A percentile compares a stretch with the other conserved stretches of the same genome.
Evolutionary conservation across 2,797 vertebrate species (phyloP).

Genomic region (Botia almorhae): DNA sequence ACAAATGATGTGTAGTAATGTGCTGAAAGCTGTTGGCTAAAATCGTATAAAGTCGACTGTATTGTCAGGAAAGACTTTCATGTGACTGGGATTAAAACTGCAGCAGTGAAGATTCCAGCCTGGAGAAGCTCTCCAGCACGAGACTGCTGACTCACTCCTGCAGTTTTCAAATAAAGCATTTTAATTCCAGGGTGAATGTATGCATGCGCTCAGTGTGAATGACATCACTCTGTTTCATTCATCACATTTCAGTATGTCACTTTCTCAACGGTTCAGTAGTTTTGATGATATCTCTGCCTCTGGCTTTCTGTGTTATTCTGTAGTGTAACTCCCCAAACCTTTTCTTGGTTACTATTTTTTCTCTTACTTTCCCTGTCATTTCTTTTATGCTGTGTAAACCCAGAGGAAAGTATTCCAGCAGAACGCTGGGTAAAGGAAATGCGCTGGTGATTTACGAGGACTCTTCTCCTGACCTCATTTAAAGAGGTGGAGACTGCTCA

Average conservation of each 20-base stretch:
- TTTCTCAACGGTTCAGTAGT: neutral
- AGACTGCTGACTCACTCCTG: neutral
- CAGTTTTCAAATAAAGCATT: neutral
- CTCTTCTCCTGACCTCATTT: slow-evolving; percentile 56
- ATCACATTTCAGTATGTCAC: neutral
- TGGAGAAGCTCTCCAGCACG: neutral
- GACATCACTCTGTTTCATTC: neutral
- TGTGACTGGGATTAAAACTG: slow-evolving; percentile 67
- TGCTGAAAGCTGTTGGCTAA: neutral
- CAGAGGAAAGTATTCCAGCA: neutral
- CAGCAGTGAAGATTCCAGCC: slow-evolving; percentile 24
- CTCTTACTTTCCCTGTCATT: neutral
- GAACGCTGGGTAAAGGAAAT: slow-evolving; percentile 59
- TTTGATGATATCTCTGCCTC: neutral
- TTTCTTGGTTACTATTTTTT: neutral
- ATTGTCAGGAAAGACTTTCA: slow-evolving; percentile 41
- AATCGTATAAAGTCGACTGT: neutral
- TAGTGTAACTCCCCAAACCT: neutral
- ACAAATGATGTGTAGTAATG: neutral
- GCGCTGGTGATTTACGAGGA: slow-evolving; percentile 12
- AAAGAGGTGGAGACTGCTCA: slow-evolving; percentile 52
- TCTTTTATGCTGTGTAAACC: neutral
- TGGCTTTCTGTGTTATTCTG: neutral
- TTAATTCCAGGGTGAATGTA: neutral
- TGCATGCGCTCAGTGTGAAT: neutral